Percentiles rank a stretch among this genome's conserved stretches.
Evolutionary conservation across 1,140 invertebrate genomes (phyloP).

Genomic region (Micrasema longulum): DNA sequence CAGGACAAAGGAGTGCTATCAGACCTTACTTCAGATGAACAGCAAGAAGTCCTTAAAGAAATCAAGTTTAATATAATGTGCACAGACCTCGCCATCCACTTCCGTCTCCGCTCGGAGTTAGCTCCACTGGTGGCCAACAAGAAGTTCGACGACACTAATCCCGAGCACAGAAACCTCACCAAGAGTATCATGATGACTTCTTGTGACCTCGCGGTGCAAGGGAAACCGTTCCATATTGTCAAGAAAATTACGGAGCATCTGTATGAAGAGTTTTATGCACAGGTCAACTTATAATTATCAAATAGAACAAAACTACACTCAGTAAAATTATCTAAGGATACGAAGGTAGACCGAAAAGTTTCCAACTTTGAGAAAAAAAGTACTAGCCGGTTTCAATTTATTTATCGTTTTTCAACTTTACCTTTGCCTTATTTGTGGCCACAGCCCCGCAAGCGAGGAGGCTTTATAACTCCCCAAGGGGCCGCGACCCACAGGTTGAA

Average conservation of each 20-base stretch:
- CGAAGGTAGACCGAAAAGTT: too few species aligned
- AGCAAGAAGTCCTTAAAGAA: constrained; percentile 60
- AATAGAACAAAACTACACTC: not conserved
- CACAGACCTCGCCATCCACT: constrained; percentile 70
- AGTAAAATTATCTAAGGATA: not conserved
- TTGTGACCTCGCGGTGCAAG: constrained; percentile 69
- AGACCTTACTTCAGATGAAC: constrained; percentile 51
- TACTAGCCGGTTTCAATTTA: too few species aligned
- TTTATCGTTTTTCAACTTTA: too few species aligned
- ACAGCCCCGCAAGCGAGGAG: too few species aligned
- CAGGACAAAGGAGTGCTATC: constrained; percentile 35
- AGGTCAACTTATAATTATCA: constrained; percentile 56
- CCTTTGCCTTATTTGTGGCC: too few species aligned
- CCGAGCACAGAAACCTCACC: constrained; percentile 62
- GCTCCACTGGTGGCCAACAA: constrained; percentile 61
- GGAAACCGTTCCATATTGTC: constrained; percentile 68
- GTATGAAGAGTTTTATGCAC: constrained; percentile 68
- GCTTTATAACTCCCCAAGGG: too few species aligned
- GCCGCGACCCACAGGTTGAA: too few species aligned
- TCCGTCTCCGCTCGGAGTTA: constrained; percentile 64
- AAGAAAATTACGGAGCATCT: constrained; percentile 66
- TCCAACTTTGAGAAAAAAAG: too few species aligned
- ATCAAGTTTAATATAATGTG: constrained; percentile 69
- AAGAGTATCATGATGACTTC: constrained; percentile 71
- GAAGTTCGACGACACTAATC: constrained; percentile 62